These are phyloP conservation scores for Drosophila fungiperda DNA, from an alignment of 2,888 invertebrate species.

Conservation along the genomic window DNA sequence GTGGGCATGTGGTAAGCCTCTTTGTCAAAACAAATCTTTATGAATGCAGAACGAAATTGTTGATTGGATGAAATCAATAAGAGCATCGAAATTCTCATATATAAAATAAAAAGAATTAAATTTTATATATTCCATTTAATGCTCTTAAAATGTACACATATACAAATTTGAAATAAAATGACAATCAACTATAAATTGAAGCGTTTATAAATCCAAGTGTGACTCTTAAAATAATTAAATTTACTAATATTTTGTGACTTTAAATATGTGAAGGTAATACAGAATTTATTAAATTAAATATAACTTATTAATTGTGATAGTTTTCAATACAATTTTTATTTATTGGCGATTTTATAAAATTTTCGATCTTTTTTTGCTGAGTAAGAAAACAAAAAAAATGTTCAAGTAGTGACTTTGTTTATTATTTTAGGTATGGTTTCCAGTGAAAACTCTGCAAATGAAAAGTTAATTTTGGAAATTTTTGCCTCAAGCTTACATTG, in stretches of 20 bases:
- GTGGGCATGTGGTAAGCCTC: conserved; percentile 29
- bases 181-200: neutral
- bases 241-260: neutral
- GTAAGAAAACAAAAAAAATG: too few relatives aligned
- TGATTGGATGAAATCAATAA: conserved; percentile 8
- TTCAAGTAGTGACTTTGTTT: neutral
- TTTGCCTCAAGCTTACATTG: neutral
- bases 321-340: too few relatives aligned
- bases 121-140: neutral
- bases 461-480: neutral
- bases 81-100: neutral
- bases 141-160: neutral
- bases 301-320: neutral
- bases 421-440: neutral
- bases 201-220: neutral
- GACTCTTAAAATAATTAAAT: neutral
- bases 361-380: too few relatives aligned
- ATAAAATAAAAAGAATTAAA: neutral
- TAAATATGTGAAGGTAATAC: neutral
- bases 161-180: neutral
- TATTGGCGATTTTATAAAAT: too few relatives aligned
- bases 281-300: neutral
- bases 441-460: neutral
- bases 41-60: conserved; percentile 15
- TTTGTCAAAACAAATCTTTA: conserved; percentile 27